Base-by-base conservation (phyloP, 2,113 vertebrate species). In the Noturus placidus region DNA sequence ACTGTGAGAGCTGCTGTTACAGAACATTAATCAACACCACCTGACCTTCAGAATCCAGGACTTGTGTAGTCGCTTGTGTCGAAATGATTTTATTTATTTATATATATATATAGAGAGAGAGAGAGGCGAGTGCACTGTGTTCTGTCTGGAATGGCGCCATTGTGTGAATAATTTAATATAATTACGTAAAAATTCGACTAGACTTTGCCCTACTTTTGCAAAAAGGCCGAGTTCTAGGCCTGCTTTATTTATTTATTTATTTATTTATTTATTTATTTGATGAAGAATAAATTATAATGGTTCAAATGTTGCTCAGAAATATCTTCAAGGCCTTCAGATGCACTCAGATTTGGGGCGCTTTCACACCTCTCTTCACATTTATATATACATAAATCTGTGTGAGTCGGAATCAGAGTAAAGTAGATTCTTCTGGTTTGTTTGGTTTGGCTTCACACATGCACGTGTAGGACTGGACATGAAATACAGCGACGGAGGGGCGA, bases 131-230 rank as follows among this genome's bases (percentile, higher is more conserved):
- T 0, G 25, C 2, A 27, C 30, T 69, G 67, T 33, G 15, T 33
- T 69, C 30, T 70, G 30, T 69, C 69, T 38, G 30, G 19, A 72
- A 20, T 20, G 35, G 15, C 38, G 33, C 5, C 69, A 20, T 38
- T 72, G 15, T 72, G 15, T 72, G 69, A 72, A 72, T 72, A 72
- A 72, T 69, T 6, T 69, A 72, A 72, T 69, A 33, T 33, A 72
- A 72, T 72, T 72, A 72, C 69, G 38, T 38, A 20, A 72, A 70
- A 72, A 35, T 9, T 20, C 17, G 1, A 72, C 6, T 38, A 35
- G 69, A 72, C 69, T 20, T 72, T 72, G 30, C 9, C 69, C 69
- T 35, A 72, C 69, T 72, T 72, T 38, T 38, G 19, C 30, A 72
- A 19, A 35, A 72, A 72, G n/a, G n/a, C 27, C 27, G 1, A 59